Evolutionary conservation across 2,888 invertebrate species (phyloP).

Genomic region (Onthophagus sagittarius): DNA sequence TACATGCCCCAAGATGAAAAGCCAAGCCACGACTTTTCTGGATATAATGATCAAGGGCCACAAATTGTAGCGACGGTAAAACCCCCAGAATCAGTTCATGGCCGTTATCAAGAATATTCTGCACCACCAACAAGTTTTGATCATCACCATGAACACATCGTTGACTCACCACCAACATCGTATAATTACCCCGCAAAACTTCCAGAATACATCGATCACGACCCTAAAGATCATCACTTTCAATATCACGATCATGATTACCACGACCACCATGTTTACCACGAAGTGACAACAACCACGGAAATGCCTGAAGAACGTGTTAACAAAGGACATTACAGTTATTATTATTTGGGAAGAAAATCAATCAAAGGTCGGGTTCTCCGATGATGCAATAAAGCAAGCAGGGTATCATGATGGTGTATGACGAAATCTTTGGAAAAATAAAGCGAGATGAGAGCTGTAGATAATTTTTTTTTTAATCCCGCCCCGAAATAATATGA

Average conservation of each 20-base stretch:
- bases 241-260: conserved; percentile 32
- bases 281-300: conserved; percentile 46
- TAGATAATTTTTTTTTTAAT: no score
- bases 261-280: conserved; percentile 44
- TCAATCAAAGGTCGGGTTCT: no score
- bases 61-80: conserved; percentile 24
- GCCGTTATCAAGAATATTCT: conserved; percentile 25
- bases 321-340: conserved; percentile 61
- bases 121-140: conserved; percentile 22
- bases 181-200: conserved; percentile 20
- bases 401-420: no score
- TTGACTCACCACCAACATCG: conserved; percentile 21
- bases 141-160: conserved; percentile 19
- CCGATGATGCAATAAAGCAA: no score
- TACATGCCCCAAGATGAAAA: conserved; percentile 7
- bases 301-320: conserved; percentile 57
- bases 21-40: conserved; percentile 9
- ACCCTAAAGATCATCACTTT: conserved; percentile 24
- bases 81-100: conserved; percentile 24
- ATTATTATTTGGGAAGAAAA: conserved; percentile 71
- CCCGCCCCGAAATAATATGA: no score
- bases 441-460: no score
- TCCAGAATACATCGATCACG: conserved; percentile 27
- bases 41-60: conserved; percentile 22
- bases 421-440: no score